Evolutionary conservation across 2,888 invertebrate species (phyloP), one percentile per base, ranked within the genome.

Genomic region (Pristionchus maxplancki): DNA sequence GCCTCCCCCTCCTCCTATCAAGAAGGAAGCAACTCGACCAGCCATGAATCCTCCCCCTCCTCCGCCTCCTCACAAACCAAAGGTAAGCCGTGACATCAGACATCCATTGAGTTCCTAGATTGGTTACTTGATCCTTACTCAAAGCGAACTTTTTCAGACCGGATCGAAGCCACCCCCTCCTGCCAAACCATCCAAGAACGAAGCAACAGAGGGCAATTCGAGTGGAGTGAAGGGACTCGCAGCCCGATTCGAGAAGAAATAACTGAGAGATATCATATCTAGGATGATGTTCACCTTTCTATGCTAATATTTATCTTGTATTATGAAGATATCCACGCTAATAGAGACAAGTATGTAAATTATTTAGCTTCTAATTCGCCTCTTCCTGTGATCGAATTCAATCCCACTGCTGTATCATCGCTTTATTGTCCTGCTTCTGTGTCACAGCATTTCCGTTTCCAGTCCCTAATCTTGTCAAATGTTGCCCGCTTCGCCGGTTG

Each of bases 41-140:
- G 91, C 89, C 53, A 87, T 88, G 20, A 74, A 89, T 44, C 90
- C 91, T 58, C 91, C n/a, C n/a, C n/a, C 91, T 28, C 91, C 91
- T 28, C 91, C 91, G 15, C 91, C 91, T 64, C 91, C 91, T 9
- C 90, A 90, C 62, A 89, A 87, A 53, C 67, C 87, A 71, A 82
- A 87, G 58, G 89, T 89, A 24, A 15, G 34, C 28, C 83, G n/a
- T n/a, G n/a, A n/a, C n/a, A n/a, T n/a, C n/a, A n/a, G n/a, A n/a
- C n/a, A n/a, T n/a, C n/a, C n/a, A n/a, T n/a, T n/a, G n/a, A n/a
- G n/a, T n/a, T n/a, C n/a, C n/a, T n/a, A n/a, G n/a, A n/a, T n/a
- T n/a, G n/a, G n/a, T n/a, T n/a, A n/a, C n/a, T n/a, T n/a, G n/a
- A n/a, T n/a, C n/a, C n/a, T n/a, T n/a, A n/a, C n/a, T n/a, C n/a